Percentiles rank a stretch among this genome's conserved stretches.
Evolutionary conservation across 2,888 invertebrate genomes (phyloP).

Genomic region (Calameuta filiformis): DNA sequence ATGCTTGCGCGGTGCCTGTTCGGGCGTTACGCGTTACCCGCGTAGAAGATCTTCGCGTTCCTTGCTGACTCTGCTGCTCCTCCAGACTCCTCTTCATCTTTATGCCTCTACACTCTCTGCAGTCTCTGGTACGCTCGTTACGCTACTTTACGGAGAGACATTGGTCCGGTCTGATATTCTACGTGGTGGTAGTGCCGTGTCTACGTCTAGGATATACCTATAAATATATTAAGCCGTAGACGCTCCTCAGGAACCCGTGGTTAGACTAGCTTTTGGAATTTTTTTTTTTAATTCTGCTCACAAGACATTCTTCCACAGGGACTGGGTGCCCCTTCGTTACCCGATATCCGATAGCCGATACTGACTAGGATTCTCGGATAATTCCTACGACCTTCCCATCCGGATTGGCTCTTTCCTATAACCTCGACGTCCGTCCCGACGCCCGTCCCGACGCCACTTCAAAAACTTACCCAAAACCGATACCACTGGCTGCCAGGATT

Average conservation of each 20-base stretch:
- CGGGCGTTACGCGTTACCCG: conserved; percentile 27
- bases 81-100: conserved; percentile 29
- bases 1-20: conserved; percentile 26
- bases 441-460: not conserved
- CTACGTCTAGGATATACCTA: not conserved
- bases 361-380: not conserved
- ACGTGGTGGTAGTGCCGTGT: not conserved
- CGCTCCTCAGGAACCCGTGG: not conserved
- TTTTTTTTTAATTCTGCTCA: not conserved
- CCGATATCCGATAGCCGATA: not conserved
- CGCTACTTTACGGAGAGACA: conserved; percentile 18
- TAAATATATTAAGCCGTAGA: not conserved
- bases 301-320: not conserved
- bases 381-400: not conserved
- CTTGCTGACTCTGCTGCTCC: conserved; percentile 34
- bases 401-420: not conserved
- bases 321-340: not conserved
- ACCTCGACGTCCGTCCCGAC: not conserved
- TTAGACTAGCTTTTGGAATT: not conserved
- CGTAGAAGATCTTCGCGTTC: conserved; percentile 16
- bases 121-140: conserved; percentile 17
- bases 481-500: not conserved
- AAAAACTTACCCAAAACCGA: not conserved
- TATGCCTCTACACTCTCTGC: conserved; percentile 28
- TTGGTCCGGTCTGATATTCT: not conserved